A percentile compares a stretch with the other conserved stretches of the same genome.
These are phyloP conservation scores for Rhamnusium bicolor DNA, from an alignment of 2,888 invertebrate species.

Conservation along the genomic window DNA sequence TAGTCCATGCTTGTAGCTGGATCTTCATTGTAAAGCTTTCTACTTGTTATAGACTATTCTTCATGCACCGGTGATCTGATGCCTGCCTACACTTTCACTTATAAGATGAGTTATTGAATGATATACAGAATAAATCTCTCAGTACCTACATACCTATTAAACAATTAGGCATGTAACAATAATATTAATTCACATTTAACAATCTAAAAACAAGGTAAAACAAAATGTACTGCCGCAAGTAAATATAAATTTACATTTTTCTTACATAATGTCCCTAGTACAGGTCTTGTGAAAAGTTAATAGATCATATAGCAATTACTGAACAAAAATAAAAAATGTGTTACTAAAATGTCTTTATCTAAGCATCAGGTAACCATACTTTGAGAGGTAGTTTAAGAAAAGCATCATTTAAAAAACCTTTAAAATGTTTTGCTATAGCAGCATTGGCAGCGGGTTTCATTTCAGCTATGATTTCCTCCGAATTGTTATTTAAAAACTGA, in stretches of 20 bases:
- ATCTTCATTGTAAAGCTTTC: too few species aligned
- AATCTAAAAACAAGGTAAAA: too few species aligned
- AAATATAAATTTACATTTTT: too few species aligned
- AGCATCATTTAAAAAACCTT: conserved; percentile 81
- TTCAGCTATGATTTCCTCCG: conserved; percentile 86
- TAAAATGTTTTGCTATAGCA: conserved; percentile 83
- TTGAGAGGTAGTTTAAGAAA: conserved; percentile 82
- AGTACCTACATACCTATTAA: too few species aligned
- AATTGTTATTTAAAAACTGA: conserved; percentile 86
- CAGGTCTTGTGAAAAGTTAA: background rate
- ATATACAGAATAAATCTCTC: too few species aligned
- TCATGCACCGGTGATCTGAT: background rate
- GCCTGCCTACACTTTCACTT: background rate
- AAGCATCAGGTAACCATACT: conserved; percentile 76
- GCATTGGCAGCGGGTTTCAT: conserved; percentile 84
- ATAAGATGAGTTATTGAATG: too few species aligned
- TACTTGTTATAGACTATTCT: background rate
- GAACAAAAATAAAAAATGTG: background rate
- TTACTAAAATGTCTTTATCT: conserved; percentile 12
- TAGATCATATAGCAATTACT: background rate
- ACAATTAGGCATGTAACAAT: too few species aligned
- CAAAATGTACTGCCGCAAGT: too few species aligned
- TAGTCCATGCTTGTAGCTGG: too few species aligned
- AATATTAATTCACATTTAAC: too few species aligned
- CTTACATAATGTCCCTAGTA: too few species aligned